Conservation (phyloP, 2,888 invertebrate species). For the Disparrhopalites patrizii region DNA sequence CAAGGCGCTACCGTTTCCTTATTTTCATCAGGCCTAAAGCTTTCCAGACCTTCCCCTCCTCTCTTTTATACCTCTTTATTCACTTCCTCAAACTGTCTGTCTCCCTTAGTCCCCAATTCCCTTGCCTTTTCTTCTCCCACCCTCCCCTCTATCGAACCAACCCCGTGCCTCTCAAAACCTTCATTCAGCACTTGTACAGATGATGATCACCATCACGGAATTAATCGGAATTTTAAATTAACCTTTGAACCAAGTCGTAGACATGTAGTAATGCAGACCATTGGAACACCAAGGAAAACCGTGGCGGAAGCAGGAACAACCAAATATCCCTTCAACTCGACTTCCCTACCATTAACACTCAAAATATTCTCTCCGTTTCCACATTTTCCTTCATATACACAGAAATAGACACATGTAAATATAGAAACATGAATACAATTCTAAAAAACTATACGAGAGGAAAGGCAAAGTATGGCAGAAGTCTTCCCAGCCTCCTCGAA, state of each 20-base stretch:
- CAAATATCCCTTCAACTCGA: conserved; percentile 2
- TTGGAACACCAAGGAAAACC: not conserved
- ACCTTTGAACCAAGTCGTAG: not conserved
- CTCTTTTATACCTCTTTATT: conserved; percentile 2
- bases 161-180: not conserved
- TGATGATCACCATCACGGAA: conserved; percentile 5
- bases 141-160: not conserved
- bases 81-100: not conserved
- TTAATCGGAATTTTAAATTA: conserved; percentile 22
- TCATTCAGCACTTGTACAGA: not conserved
- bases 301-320: conserved; percentile 26
- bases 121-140: not conserved
- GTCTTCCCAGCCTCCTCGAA: not conserved
- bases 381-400: too few relatives aligned
- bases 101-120: conserved; percentile 3
- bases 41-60: conserved; percentile 11
- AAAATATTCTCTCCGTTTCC: not conserved
- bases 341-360: not conserved
- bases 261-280: not conserved
- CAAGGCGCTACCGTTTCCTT: too few relatives aligned
- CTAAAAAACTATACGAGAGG: not conserved
- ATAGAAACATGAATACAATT: too few relatives aligned
- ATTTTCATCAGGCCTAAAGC: too few relatives aligned
- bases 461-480: not conserved
- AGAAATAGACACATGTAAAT: too few relatives aligned